These are phyloP conservation scores for Dryococelus australis DNA, from an alignment of 2,888 invertebrate genomes.

Conservation along the genomic window DNA sequence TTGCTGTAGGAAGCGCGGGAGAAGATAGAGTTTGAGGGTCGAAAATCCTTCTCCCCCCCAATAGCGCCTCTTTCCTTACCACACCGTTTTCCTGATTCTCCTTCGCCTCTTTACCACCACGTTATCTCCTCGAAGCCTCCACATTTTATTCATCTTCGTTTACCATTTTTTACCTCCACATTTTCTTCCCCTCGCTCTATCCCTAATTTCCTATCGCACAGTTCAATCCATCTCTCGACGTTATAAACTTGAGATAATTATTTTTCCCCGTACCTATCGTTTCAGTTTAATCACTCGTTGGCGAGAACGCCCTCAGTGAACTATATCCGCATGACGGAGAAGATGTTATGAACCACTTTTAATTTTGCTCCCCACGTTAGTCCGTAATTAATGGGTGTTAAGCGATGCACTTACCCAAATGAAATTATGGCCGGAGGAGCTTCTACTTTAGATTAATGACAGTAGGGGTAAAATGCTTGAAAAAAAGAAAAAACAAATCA, in stretches of 20 bases:
- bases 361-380: neutral
- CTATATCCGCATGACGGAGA: neutral
- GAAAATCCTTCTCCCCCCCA: neutral
- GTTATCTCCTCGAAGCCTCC: neutral
- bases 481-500: neutral
- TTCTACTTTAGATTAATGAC: neutral
- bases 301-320: neutral
- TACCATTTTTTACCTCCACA: neutral
- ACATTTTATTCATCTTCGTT: neutral
- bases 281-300: neutral
- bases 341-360: neutral
- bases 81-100: constrained; percentile 9
- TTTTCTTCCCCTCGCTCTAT: neutral
- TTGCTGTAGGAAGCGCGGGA: constrained; percentile 16
- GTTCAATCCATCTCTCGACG: neutral
- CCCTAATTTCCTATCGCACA: neutral
- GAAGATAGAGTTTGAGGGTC: neutral
- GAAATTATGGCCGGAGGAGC: neutral
- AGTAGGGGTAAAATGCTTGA: neutral
- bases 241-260: neutral
- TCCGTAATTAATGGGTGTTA: constrained; percentile 3
- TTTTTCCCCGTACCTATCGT: neutral
- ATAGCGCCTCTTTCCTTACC: neutral
- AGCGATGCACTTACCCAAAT: neutral
- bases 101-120: neutral